Evolutionary conservation across 2,797 vertebrate species (phyloP).

Genomic region (Anabas testudineus): DNA sequence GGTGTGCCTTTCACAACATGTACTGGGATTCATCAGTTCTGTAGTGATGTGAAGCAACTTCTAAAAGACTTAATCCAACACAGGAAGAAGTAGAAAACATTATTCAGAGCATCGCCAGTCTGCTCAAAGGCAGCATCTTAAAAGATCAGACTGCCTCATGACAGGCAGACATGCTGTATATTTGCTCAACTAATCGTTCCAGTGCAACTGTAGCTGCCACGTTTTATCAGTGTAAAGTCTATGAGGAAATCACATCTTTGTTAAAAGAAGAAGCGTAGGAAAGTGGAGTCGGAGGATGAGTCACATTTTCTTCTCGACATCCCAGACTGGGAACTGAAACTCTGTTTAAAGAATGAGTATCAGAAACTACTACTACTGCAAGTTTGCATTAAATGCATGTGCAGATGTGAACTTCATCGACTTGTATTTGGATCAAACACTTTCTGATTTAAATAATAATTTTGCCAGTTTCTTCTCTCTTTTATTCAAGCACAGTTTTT

Average conservation of each 20-base stretch:
- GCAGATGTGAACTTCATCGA: neutral
- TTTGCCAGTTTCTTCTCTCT: neutral
- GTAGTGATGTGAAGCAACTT: conserved; percentile 54
- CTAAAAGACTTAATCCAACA: conserved; percentile 26
- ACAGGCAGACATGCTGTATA: neutral
- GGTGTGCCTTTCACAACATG: conserved; percentile 4
- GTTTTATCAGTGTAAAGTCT: conserved; percentile 8
- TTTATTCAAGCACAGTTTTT: neutral
- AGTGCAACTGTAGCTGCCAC: conserved; percentile 42
- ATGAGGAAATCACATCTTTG: conserved; percentile 25
- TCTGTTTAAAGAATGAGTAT: neutral
- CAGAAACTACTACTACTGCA: neutral
- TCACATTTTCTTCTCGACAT: conserved; percentile 8
- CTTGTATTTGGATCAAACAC: neutral
- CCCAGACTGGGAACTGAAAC: neutral
- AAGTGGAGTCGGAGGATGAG: conserved; percentile 11
- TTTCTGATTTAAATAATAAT: conserved; percentile 12
- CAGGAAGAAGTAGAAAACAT: conserved; percentile 7
- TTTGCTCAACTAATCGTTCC: conserved; percentile 22
- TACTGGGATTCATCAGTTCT: conserved; percentile 42
- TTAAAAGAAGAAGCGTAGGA: conserved; percentile 2
- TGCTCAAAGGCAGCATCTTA: neutral
- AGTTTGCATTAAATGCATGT: neutral
- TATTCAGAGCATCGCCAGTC: neutral
- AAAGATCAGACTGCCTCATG: conserved; percentile 4